Conservation (phyloP, 2,797 vertebrate species). For the Lacerta bilineata region DNA sequence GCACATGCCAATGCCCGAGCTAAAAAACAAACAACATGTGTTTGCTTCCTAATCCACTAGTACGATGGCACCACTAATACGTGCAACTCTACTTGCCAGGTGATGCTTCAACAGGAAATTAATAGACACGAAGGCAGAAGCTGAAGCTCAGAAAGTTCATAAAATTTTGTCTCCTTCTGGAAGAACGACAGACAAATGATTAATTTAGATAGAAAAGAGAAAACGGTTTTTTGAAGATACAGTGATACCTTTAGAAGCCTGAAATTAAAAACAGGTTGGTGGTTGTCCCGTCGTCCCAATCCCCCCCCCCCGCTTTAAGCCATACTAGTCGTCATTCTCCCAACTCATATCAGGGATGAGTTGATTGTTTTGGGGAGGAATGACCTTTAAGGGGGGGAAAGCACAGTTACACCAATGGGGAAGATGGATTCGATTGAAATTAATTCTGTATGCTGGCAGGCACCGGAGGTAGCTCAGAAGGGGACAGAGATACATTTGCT, state of each 20-base stretch:
- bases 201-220: conserved; percentile 52
- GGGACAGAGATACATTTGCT: conserved; percentile 70
- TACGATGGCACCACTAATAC: background rate
- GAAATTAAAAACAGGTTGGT: conserved; percentile 65
- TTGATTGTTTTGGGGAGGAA: conserved; percentile 56
- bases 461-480: conserved; percentile 76
- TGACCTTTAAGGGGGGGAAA: conserved; percentile 58
- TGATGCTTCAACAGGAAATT: conserved; percentile 18
- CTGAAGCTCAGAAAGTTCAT: conserved; percentile 13
- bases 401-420: conserved; percentile 55
- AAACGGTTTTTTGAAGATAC: conserved; percentile 54
- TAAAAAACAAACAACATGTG: background rate
- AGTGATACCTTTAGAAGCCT: conserved; percentile 53
- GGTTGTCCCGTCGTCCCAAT: too few relatives aligned
- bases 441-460: conserved; percentile 74
- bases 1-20: background rate
- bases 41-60: background rate
- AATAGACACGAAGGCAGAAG: conserved; percentile 9
- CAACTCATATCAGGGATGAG: conserved; percentile 48
- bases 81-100: background rate
- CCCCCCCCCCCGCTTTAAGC: conserved; percentile 29
- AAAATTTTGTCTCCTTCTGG: conserved; percentile 40
- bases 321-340: conserved; percentile 21
- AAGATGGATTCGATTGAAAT: conserved; percentile 71
- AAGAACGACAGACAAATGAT: conserved; percentile 43